phyloP scores from a whole-genome alignment of 2,888 invertebrate genomes.

The Timandra comae region DNA sequence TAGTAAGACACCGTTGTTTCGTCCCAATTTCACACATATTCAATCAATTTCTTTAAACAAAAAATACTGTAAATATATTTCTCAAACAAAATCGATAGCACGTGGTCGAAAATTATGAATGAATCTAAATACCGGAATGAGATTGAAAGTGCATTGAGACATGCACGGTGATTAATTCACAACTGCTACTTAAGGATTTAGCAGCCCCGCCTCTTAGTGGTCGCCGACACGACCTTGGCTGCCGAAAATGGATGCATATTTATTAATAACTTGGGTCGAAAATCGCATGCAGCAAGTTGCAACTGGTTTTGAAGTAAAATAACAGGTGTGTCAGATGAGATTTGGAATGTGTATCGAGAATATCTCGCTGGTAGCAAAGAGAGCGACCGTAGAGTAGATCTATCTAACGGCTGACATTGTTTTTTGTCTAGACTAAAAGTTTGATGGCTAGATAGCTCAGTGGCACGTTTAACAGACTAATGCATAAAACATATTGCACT shows the following conservation, averaged over 20 bases:
- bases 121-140: constrained; percentile 51
- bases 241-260: constrained; percentile 53
- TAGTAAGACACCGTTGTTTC: constrained; percentile 47
- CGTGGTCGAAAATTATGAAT: constrained; percentile 34
- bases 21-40: constrained; percentile 36
- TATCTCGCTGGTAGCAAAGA: constrained; percentile 16
- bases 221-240: constrained; percentile 51
- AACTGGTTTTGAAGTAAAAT: constrained; percentile 51
- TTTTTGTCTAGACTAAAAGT: constrained; percentile 34
- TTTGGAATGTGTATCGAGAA: constrained; percentile 31
- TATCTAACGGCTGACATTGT: constrained; percentile 34
- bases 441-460: constrained; percentile 31
- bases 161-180: constrained; percentile 59
- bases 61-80: constrained; percentile 11
- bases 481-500: constrained; percentile 32
- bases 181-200: constrained; percentile 58
- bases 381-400: constrained; percentile 30
- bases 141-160: constrained; percentile 65
- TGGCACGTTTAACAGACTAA: constrained; percentile 32
- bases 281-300: constrained; percentile 54
- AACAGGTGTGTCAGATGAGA: constrained; percentile 46
- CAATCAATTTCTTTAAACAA: constrained; percentile 31
- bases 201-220: constrained; percentile 49
- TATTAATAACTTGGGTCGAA: constrained; percentile 46
- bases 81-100: constrained; percentile 24